A percentile compares a stretch with the other conserved stretches of the same genome.
Evolutionary conservation across 2,888 invertebrate genomes (phyloP).

Genomic region (Cheilosia grossa): DNA sequence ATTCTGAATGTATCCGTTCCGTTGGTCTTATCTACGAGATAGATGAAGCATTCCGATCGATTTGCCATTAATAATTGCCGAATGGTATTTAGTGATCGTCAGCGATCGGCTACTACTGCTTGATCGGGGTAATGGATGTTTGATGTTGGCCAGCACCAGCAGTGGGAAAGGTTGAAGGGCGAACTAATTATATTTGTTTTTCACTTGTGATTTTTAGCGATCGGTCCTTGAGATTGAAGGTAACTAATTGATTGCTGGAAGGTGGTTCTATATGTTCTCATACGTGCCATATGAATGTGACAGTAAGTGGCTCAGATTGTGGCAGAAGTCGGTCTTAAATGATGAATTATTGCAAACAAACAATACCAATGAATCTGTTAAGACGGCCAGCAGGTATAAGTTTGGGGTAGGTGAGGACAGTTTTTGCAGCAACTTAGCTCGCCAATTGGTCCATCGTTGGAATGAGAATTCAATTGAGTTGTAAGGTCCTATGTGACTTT

Average conservation of each 20-base stretch:
- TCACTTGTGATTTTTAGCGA: not conserved
- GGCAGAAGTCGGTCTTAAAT: too few relatives aligned
- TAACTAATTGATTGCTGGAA: constrained; percentile 6
- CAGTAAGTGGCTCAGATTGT: too few relatives aligned
- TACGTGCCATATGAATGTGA: too few relatives aligned
- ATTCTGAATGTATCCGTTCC: constrained; percentile 62
- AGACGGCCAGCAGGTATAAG: too few relatives aligned
- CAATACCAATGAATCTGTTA: too few relatives aligned
- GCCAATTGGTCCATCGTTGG: too few relatives aligned
- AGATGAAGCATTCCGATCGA: constrained; percentile 66
- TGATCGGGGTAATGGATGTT: constrained; percentile 23
- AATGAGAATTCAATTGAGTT: too few relatives aligned
- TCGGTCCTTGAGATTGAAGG: constrained; percentile 8
- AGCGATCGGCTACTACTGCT: constrained; percentile 19
- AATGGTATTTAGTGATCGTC: constrained; percentile 32
- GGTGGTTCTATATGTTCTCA: not conserved
- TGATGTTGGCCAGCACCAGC: not conserved
- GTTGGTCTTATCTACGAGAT: constrained; percentile 56
- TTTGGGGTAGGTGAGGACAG: too few relatives aligned
- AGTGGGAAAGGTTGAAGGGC: constrained; percentile 32
- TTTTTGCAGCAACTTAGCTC: too few relatives aligned
- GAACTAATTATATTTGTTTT: constrained; percentile 22
- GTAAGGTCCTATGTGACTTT: too few relatives aligned
- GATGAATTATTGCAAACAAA: too few relatives aligned
- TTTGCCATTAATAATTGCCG: constrained; percentile 69